Base-by-base conservation (phyloP, 2,113 vertebrate species). In the Brachypodius melanocephalos region DNA sequence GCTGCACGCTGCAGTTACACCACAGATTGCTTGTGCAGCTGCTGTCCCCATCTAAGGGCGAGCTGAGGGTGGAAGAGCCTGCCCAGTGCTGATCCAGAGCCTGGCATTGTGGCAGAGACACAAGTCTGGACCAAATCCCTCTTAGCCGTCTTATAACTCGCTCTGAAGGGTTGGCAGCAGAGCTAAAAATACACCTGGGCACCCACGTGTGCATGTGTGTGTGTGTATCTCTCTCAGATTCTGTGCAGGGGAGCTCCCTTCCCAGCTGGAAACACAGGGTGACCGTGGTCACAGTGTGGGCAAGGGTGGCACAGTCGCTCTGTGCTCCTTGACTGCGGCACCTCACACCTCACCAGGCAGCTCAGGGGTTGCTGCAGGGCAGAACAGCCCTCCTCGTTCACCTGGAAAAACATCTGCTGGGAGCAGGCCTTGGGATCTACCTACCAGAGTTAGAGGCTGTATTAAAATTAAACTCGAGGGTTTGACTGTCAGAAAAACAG, bases 191-290 rank as follows among this genome's bases (percentile, higher is more conserved):
- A 69, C 63, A 17, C 17, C 8, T 1, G 4, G 63, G 14, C 40
- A 36, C 28, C 4, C 28, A 8, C 2, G 1, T 1, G 5, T 9
- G 25, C 8, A 9, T 7, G 6, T 17, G 19, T 1, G 0, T 10
- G 14, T 18, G 17, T 2, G 0, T 26, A 17, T 78, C 2, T 54
- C 7, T 59, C 36, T 43, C 16, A 31, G 31, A 31, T 25, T 7
- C 55, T 8, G 9, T 36, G 49, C 3, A 1, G n/a, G 63, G 58
- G 42, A 92, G 5, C 21, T n/a, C 34, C 57, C 12, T 77, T 63
- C 22, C 38, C 52, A 67, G 55, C 14, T 55, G 11, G 46, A 68
- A 90, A 55, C 14, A 63, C 0, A 0, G 26, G 24, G 26, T 49
- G 46, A 36, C 14, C 1, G 1, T 3, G 2, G 51, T 17, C 71